These are phyloP conservation scores for Miltochrista miniata DNA, from an alignment of 2,888 invertebrate species.

Conservation along the genomic window DNA sequence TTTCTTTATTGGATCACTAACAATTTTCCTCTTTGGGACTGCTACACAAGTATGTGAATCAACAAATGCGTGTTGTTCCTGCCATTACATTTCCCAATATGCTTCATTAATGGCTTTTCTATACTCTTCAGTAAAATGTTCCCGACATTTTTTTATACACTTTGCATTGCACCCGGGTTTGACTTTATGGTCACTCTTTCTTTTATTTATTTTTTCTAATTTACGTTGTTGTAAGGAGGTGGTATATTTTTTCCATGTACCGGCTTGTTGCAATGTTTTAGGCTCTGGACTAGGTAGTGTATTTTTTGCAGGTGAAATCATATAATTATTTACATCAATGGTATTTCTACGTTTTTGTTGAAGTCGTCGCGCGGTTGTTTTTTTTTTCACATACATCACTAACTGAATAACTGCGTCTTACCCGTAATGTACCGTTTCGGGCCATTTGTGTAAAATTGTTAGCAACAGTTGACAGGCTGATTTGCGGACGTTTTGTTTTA, in stretches of 20 bases:
- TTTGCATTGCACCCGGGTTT: background rate
- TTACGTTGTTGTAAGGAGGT: background rate
- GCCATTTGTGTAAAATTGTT: slow-evolving; percentile 15
- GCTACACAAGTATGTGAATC: slow-evolving; percentile 16
- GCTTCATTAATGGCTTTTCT: slow-evolving; percentile 11
- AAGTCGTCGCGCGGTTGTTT: background rate
- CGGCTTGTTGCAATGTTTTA: background rate
- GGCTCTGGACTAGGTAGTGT: background rate
- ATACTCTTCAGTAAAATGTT: slow-evolving; percentile 3
- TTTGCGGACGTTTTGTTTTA: background rate
- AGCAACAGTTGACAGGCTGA: background rate
- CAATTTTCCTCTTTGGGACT: slow-evolving; percentile 22
- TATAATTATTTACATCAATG: background rate
- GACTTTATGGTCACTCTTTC: background rate
- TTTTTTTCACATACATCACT: background rate
- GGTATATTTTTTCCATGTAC: background rate
- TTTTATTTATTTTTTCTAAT: background rate
- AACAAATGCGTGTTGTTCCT: slow-evolving; percentile 1
- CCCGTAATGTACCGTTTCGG: slow-evolving; percentile 17
- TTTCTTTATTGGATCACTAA: slow-evolving; percentile 18
- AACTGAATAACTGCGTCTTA: background rate
- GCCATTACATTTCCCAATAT: slow-evolving; percentile 6
- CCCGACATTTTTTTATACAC: background rate
- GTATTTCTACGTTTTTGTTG: background rate
- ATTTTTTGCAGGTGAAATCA: background rate